Evolutionary conservation across 2,888 invertebrate species (phyloP).

Genomic region (Tortrix viridana): DNA sequence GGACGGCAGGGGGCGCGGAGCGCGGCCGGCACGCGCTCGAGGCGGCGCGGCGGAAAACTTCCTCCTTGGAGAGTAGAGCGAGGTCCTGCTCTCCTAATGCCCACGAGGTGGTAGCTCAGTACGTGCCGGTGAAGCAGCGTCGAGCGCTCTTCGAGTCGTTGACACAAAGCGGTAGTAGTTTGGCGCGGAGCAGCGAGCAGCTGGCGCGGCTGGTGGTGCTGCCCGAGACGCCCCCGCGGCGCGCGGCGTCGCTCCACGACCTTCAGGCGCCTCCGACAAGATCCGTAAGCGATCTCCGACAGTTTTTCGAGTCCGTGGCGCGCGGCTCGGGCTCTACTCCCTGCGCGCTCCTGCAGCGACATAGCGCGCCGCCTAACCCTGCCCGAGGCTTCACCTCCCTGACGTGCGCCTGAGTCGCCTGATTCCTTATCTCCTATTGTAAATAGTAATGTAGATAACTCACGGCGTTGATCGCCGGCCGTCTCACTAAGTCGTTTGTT

Average conservation of each 20-base stretch:
- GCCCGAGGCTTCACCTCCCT: conserved; percentile 70
- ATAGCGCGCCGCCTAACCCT: conserved; percentile 68
- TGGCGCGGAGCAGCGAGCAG: conserved; percentile 87
- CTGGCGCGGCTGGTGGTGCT: conserved; percentile 67
- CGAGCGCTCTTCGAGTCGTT: conserved; percentile 88
- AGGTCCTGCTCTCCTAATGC: conserved; percentile 78
- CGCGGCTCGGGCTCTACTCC: conserved; percentile 65
- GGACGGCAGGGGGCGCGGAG: conserved; percentile 69
- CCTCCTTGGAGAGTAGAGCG: conserved; percentile 71
- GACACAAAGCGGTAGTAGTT: conserved; percentile 85
- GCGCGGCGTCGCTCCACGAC: conserved; percentile 88
- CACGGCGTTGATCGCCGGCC: conserved; percentile 70
- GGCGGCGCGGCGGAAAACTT: conserved; percentile 74
- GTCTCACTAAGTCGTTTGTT: conserved; percentile 79
- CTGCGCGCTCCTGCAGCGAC: conserved; percentile 59
- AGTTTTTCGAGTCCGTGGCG: conserved; percentile 87
- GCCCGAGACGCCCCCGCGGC: conserved; percentile 78
- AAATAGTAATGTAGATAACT: conserved; percentile 72
- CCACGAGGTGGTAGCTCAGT: conserved; percentile 81
- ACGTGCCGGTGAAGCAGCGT: conserved; percentile 89
- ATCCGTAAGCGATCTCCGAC: conserved; percentile 87
- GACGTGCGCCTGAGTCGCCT: conserved; percentile 64
- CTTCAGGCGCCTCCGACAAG: conserved; percentile 81
- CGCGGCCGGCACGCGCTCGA: conserved; percentile 72
- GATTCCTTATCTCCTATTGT: conserved; percentile 56